A percentile compares a stretch with the other conserved stretches of the same genome.
Evolutionary conservation across 2,888 invertebrate genomes (phyloP).

Genomic region (Melanchra persicariae): DNA sequence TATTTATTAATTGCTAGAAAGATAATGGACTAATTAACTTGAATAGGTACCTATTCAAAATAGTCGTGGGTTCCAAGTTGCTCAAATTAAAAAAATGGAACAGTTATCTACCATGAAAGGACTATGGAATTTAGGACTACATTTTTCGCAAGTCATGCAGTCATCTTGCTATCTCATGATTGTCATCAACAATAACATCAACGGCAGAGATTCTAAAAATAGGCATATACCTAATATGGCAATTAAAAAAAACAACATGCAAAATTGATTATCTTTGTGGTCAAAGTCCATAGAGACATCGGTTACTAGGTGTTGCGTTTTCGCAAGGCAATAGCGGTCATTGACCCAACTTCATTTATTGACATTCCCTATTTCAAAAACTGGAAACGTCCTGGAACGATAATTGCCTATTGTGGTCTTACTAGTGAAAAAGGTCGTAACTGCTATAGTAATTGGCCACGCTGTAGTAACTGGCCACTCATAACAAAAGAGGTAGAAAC

Average conservation of each 20-base stretch:
- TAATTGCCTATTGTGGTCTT: neutral
- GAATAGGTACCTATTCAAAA: neutral
- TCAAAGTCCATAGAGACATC: constrained; percentile 2
- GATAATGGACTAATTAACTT: constrained; percentile 15
- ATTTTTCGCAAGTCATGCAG: constrained; percentile 3
- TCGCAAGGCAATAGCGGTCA: neutral
- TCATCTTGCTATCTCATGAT: neutral
- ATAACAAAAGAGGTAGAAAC: no score
- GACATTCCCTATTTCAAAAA: neutral
- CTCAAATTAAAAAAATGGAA: no score
- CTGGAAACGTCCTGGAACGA: neutral
- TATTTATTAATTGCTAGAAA: neutral
- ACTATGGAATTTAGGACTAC: neutral
- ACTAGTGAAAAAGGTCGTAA: no score
- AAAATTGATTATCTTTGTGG: constrained; percentile 5
- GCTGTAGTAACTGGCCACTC: no score
- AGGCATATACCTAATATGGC: neutral
- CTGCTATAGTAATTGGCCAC: no score
- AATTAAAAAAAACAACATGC: neutral
- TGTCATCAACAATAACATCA: constrained; percentile 10
- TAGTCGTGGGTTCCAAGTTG: neutral
- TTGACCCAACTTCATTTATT: neutral
- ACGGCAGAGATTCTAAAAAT: neutral
- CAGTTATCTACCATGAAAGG: no score
- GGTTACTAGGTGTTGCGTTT: neutral